Conservation (phyloP, 2,797 vertebrate species). For the Gouania willdenowi region DNA sequence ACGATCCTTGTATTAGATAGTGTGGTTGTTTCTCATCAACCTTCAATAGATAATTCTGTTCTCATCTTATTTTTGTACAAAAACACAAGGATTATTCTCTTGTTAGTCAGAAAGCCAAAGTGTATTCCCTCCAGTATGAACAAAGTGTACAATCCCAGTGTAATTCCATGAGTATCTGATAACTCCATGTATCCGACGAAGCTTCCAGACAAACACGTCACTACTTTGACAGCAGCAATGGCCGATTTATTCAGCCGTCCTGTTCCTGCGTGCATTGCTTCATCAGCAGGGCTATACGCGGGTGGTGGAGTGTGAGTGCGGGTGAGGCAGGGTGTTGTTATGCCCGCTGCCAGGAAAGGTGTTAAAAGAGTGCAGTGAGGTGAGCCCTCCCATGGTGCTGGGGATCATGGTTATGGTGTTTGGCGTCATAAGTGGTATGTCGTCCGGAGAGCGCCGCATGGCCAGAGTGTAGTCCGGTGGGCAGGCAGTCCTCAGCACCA, state of each 20-base stretch:
- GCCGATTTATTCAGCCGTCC: slow-evolving; percentile 28
- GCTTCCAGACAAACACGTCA: no score
- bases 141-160: slow-evolving; percentile 45
- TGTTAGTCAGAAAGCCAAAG: slow-evolving; percentile 35
- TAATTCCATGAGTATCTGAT: slow-evolving; percentile 43
- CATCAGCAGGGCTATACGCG: slow-evolving; percentile 90
- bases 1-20: slow-evolving; percentile 46
- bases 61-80: slow-evolving; percentile 53
- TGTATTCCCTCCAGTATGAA: slow-evolving; percentile 61
- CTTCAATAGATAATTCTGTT: slow-evolving; percentile 40
- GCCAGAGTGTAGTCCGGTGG: slow-evolving; percentile 98
- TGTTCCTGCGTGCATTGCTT: slow-evolving; percentile 36
- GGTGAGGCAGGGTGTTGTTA: slow-evolving; percentile 95
- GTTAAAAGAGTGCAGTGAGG: slow-evolving; percentile 94
- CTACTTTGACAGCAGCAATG: slow-evolving; percentile 25
- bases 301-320: slow-evolving; percentile 98
- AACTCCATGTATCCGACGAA: slow-evolving; percentile 45
- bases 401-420: slow-evolving; percentile 99
- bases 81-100: slow-evolving; percentile 43
- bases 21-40: slow-evolving; percentile 57
- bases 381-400: slow-evolving; percentile 94
- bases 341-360: slow-evolving; percentile 92
- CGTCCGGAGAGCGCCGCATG: slow-evolving; percentile 97
- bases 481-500: slow-evolving; percentile 97
- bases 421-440: slow-evolving; percentile 99